Percentiles rank a stretch among this genome's conserved stretches.
phyloP scores from a whole-genome alignment of 1,140 invertebrate genomes.

The Chironomus striatipennis region DNA sequence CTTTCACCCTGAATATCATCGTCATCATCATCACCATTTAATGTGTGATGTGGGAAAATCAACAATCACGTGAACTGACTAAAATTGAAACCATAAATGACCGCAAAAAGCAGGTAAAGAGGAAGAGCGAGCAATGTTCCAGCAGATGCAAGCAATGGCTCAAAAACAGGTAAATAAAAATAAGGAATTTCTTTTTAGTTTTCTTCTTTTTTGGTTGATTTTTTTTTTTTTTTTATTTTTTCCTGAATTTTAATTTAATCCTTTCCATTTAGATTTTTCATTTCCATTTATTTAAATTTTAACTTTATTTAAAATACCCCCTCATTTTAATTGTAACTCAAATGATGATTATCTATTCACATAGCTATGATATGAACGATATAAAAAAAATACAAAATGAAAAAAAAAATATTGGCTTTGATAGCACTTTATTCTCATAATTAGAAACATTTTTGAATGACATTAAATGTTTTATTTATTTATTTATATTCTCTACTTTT shows the following conservation, averaged over 20 bases:
- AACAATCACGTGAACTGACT: neutral
- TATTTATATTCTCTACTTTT: neutral
- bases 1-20: neutral
- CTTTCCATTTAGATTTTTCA: too few species aligned
- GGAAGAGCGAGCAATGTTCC: conserved; percentile 89
- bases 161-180: conserved; percentile 84
- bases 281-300: too few species aligned
- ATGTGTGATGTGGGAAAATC: neutral
- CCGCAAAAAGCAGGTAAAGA: conserved; percentile 64
- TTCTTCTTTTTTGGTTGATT: too few species aligned
- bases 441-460: neutral
- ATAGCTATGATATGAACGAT: conserved; percentile 17
- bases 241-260: too few species aligned
- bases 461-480: too few species aligned
- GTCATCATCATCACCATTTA: neutral
- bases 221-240: too few species aligned
- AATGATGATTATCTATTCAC: neutral
- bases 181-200: too few species aligned
- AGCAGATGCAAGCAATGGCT: conserved; percentile 91
- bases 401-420: conserved; percentile 16
- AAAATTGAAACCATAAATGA: too few species aligned
- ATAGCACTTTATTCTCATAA: neutral
- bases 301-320: too few species aligned
- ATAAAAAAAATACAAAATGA: conserved; percentile 1
- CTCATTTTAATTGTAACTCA: too few species aligned